Conservation (phyloP, 2,797 vertebrate species). For the Platyrinchus mystaceus region DNA sequence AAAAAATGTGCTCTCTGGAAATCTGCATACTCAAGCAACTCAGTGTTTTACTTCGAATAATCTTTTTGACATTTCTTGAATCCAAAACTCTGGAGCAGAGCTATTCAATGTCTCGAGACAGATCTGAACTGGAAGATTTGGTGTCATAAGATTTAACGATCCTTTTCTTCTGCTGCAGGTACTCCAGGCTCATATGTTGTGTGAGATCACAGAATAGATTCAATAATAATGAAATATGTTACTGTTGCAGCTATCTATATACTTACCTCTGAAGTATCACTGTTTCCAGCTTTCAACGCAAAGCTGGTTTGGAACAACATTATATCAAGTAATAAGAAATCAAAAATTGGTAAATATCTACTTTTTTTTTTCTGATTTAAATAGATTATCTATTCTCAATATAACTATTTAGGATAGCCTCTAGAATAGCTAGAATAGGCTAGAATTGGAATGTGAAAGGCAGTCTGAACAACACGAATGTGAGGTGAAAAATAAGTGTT, state of each 20-base stretch:
- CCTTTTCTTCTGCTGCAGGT: neutral
- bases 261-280: neutral
- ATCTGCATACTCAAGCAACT: conserved; percentile 38
- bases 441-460: neutral
- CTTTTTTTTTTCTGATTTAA: neutral
- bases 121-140: neutral
- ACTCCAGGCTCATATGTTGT: neutral
- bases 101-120: neutral
- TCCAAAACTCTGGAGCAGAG: neutral
- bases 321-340: neutral
- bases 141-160: neutral
- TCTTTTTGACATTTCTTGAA: conserved; percentile 38
- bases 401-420: neutral
- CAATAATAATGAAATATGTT: neutral
- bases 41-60: conserved; percentile 32
- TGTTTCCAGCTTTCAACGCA: neutral
- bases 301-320: neutral
- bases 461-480: neutral
- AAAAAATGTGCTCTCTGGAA: conserved; percentile 13
- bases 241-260: neutral
- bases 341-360: neutral
- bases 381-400: neutral
- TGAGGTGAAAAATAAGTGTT: neutral
- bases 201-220: neutral
- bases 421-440: neutral